A percentile compares a stretch with the other conserved stretches of the same genome.
These are phyloP conservation scores for Lamproptera curius DNA, from an alignment of 2,888 invertebrate species.

Conservation along the genomic window DNA sequence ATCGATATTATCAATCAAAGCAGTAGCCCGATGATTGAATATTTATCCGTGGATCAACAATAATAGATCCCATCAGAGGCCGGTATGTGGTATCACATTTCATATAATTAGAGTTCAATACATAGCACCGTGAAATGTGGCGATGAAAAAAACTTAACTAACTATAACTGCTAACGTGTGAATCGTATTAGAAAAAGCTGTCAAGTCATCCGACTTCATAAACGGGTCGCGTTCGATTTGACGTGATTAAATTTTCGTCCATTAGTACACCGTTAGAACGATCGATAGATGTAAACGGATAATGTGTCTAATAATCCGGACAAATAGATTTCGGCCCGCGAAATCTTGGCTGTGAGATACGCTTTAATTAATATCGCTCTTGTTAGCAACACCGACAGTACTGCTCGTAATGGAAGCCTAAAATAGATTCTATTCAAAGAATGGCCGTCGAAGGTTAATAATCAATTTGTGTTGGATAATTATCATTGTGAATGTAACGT, in stretches of 20 bases:
- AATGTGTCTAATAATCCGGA: slow-evolving; percentile 61
- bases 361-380: too few relatives aligned
- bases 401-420: too few relatives aligned
- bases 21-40: slow-evolving; percentile 71
- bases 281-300: slow-evolving; percentile 58
- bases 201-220: slow-evolving; percentile 76
- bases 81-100: slow-evolving; percentile 75
- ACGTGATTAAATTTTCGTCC: slow-evolving; percentile 76
- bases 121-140: slow-evolving; percentile 76
- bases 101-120: slow-evolving; percentile 76
- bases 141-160: slow-evolving; percentile 76
- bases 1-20: slow-evolving; percentile 50
- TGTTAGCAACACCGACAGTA: too few relatives aligned
- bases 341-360: slow-evolving; percentile 44
- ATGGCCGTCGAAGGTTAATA: too few relatives aligned
- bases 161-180: slow-evolving; percentile 77
- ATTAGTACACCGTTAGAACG: slow-evolving; percentile 69
- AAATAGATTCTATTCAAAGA: too few relatives aligned
- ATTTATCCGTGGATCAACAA: slow-evolving; percentile 76
- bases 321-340: slow-evolving; percentile 56
- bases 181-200: slow-evolving; percentile 75
- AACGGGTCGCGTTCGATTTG: slow-evolving; percentile 77
- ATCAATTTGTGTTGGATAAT: too few relatives aligned
- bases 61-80: slow-evolving; percentile 73
- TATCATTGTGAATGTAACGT: too few relatives aligned